These are phyloP conservation scores for Erebia palarica DNA, from an alignment of 2,888 invertebrate genomes.

Conservation along the genomic window DNA sequence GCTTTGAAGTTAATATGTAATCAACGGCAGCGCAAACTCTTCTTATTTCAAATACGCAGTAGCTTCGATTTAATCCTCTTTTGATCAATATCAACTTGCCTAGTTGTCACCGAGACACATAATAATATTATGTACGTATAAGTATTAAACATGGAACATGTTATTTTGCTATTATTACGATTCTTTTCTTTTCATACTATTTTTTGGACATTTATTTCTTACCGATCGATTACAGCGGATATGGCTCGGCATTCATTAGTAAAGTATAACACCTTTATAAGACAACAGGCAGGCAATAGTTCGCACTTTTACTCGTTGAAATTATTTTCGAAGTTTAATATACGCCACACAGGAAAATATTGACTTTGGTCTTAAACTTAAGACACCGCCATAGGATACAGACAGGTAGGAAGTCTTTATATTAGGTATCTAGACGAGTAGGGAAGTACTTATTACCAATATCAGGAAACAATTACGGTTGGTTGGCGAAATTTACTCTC, in stretches of 20 bases:
- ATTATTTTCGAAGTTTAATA: no score
- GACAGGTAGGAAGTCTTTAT: no score
- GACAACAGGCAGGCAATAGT: no score
- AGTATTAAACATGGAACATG: not conserved
- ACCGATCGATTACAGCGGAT: no score
- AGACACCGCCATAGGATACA: no score
- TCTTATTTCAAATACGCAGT: conserved; percentile 41
- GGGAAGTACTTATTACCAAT: no score
- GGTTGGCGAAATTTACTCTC: not conserved
- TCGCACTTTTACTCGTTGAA: no score
- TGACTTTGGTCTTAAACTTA: no score
- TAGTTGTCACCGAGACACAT: conserved; percentile 12
- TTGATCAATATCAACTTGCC: conserved; percentile 24
- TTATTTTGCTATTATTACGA: conserved; percentile 1
- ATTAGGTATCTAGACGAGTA: no score
- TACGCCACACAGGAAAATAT: no score
- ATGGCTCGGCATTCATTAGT: no score
- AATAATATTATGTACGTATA: not conserved
- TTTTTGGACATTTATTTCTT: not conserved
- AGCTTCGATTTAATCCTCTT: conserved; percentile 40
- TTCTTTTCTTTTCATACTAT: not conserved
- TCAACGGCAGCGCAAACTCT: conserved; percentile 41
- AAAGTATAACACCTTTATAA: no score
- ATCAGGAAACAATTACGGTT: not conserved
- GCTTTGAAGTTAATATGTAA: conserved; percentile 39